A percentile compares a stretch with the other conserved stretches of the same genome.
phyloP scores from a whole-genome alignment of 2,113 vertebrate species.

The Limanda limanda region DNA sequence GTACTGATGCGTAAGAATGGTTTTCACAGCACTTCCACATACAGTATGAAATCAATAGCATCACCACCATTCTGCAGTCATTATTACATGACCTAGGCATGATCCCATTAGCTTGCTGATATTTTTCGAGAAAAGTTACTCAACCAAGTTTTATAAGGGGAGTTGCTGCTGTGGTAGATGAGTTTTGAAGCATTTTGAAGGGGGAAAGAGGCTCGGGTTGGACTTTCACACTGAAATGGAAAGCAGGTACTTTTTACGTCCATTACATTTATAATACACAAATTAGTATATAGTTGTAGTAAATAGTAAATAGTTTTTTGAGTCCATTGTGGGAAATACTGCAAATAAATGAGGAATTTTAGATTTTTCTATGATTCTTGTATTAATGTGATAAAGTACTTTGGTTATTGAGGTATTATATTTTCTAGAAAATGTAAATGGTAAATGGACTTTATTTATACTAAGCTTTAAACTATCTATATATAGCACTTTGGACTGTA shows the following conservation, averaged over 20 bases:
- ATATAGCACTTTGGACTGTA: no score
- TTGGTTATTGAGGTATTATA: background rate
- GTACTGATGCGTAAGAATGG: constrained; percentile 30
- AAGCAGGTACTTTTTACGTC: background rate
- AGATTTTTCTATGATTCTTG: no score
- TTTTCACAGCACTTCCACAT: constrained; percentile 38
- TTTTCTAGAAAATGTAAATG: no score
- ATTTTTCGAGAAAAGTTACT: background rate
- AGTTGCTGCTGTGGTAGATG: background rate
- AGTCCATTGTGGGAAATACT: no score
- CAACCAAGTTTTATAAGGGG: background rate
- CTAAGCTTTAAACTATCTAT: no score
- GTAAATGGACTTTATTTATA: no score
- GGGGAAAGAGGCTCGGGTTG: background rate
- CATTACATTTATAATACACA: background rate
- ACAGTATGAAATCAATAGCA: constrained; percentile 32
- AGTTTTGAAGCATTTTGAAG: background rate
- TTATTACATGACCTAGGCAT: constrained; percentile 4
- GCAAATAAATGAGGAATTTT: no score
- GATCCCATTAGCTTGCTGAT: background rate
- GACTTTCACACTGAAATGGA: constrained; percentile 1
- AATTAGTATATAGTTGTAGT: no score
- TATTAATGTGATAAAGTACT: background rate
- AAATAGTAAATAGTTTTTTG: no score
- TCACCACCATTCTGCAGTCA: constrained; percentile 1